These are phyloP conservation scores for Zygogramma bicolorata DNA, from an alignment of 2,888 invertebrate genomes.

Conservation along the genomic window DNA sequence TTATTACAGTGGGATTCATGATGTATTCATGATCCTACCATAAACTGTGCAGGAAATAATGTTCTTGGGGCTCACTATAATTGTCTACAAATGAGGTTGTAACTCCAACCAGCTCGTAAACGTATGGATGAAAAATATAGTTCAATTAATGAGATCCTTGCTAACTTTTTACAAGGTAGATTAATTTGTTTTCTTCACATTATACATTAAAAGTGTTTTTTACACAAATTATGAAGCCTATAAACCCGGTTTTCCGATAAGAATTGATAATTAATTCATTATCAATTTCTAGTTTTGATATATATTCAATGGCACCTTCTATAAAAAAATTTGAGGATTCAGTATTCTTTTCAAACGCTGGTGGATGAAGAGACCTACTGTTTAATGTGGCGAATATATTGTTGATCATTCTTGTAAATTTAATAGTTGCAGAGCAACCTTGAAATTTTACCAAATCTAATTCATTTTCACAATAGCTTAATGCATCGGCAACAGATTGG, in stretches of 20 bases:
- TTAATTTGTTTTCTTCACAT: neutral
- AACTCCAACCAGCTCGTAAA: conserved; percentile 6
- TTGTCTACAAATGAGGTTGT: neutral
- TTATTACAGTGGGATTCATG: neutral
- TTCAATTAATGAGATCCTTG: neutral
- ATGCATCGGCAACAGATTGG: no score
- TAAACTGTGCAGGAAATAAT: neutral
- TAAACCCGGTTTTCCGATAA: neutral
- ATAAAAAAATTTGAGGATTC: neutral
- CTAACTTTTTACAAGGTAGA: neutral
- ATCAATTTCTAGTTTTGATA: neutral
- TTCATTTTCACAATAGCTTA: no score
- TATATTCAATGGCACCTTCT: neutral
- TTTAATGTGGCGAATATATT: neutral
- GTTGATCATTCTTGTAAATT: neutral
- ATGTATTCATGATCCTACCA: conserved; percentile 2
- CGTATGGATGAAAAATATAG: no score
- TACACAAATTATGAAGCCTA: conserved; percentile 1
- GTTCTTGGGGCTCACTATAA: neutral
- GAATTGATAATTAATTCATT: conserved; percentile 4
- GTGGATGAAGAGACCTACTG: conserved; percentile 5
- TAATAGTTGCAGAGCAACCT: neutral
- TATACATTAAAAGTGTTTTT: neutral
- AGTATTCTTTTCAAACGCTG: conserved; percentile 1
- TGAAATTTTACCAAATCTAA: neutral